These are phyloP conservation scores for Volucella bombylans DNA, from an alignment of 2,888 invertebrate genomes.

Conservation along the genomic window DNA sequence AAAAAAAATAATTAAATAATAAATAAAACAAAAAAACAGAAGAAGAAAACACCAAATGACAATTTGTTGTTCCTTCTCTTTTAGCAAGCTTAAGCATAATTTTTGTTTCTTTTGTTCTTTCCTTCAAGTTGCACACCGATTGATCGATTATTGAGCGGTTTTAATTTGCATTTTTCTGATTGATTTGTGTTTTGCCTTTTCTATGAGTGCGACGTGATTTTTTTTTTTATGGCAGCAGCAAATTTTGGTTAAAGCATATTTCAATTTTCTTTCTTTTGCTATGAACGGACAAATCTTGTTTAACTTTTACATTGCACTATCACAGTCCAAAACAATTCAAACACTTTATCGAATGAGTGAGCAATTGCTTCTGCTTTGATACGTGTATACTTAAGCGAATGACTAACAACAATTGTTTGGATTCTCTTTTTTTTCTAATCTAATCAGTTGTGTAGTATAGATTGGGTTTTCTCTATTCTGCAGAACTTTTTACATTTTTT, in stretches of 20 bases:
- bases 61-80: constrained; percentile 1
- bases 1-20: constrained; percentile 47
- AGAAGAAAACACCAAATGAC: background rate
- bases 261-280: constrained; percentile 32
- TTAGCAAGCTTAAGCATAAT: constrained; percentile 68
- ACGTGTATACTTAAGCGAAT: constrained; percentile 25
- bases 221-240: constrained; percentile 73
- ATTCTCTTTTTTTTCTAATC: constrained; percentile 57
- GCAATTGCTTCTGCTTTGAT: constrained; percentile 16
- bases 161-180: constrained; percentile 45
- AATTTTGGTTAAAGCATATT: constrained; percentile 57
- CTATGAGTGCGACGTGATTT: constrained; percentile 76
- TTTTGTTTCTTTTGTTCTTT: constrained; percentile 41
- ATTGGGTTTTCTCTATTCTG: constrained; percentile 58
- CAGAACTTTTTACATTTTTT: constrained; percentile 27
- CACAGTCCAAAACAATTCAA: background rate
- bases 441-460: constrained; percentile 60
- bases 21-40: background rate
- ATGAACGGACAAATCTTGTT: background rate
- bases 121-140: constrained; percentile 14
- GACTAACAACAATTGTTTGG: constrained; percentile 44
- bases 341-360: background rate
- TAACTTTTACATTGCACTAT: background rate
- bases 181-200: constrained; percentile 76
- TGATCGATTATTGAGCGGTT: constrained; percentile 29